A percentile compares a stretch with the other conserved stretches of the same genome.
phyloP scores from a whole-genome alignment of 2,113 vertebrate genomes.

The Numida meleagris region DNA sequence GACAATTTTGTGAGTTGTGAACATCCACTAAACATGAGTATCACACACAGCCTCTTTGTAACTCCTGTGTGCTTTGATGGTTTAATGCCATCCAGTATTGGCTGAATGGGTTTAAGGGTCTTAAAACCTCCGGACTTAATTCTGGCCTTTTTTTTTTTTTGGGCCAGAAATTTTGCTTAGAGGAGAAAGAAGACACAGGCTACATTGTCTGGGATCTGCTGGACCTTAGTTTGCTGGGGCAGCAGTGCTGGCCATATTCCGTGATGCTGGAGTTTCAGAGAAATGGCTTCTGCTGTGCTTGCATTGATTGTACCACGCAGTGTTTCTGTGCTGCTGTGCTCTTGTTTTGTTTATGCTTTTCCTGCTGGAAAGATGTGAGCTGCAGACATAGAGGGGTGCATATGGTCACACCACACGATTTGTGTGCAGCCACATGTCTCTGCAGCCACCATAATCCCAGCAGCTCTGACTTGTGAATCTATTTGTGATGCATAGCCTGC shows the following conservation, averaged over 20 bases:
- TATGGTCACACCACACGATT: fast-evolving
- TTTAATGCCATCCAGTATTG: neutral
- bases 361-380: neutral
- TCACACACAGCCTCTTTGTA: neutral
- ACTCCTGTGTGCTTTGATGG: neutral
- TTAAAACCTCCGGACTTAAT: neutral
- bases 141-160: neutral
- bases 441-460: neutral
- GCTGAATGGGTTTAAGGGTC: neutral
- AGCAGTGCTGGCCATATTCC: neutral
- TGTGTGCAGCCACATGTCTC: neutral
- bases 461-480: neutral
- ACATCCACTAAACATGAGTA: neutral
- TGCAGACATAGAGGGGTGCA: neutral
- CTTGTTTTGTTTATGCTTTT: neutral
- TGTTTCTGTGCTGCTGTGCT: neutral
- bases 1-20: neutral
- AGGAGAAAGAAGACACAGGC: neutral
- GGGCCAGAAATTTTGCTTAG: neutral
- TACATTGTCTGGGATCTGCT: neutral
- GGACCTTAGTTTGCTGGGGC: neutral
- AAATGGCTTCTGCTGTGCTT: neutral
- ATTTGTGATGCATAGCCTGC: neutral
- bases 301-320: fast-evolving
- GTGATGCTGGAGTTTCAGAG: neutral